phyloP scores from a whole-genome alignment of 2,888 invertebrate species.

The Phyllotreta striolata region DNA sequence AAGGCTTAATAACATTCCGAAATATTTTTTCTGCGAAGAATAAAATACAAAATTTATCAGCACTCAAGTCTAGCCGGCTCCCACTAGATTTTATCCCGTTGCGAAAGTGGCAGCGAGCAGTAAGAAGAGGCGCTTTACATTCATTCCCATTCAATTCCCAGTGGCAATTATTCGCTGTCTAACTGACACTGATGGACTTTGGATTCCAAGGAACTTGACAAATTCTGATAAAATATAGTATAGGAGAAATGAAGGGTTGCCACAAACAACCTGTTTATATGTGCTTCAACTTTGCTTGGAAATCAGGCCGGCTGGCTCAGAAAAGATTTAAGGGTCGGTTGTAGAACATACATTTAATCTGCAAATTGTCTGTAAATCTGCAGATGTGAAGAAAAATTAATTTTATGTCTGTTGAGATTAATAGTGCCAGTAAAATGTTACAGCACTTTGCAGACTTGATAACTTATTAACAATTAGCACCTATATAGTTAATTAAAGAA shows the following conservation, averaged over 20 bases:
- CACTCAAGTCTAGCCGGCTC: conserved; percentile 39
- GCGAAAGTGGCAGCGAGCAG: conserved; percentile 40
- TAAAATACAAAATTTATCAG: conserved; percentile 36
- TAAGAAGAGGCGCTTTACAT: conserved; percentile 26
- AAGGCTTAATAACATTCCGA: not conserved
- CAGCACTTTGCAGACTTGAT: too few species aligned
- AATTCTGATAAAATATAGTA: conserved; percentile 36
- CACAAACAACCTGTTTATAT: conserved; percentile 39
- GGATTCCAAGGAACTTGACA: conserved; percentile 31
- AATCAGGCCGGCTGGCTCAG: not conserved
- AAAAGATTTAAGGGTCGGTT: conserved; percentile 1
- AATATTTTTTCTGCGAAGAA: not conserved
- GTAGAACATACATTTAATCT: too few species aligned
- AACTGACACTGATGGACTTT: conserved; percentile 52
- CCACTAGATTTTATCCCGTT: conserved; percentile 47
- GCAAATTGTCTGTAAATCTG: too few species aligned
- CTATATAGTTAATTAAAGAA: too few species aligned
- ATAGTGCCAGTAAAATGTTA: too few species aligned
- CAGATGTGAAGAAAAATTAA: too few species aligned
- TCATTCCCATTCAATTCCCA: conserved; percentile 49
- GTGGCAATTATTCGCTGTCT: conserved; percentile 52
- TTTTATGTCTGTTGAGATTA: too few species aligned
- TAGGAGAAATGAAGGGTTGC: conserved; percentile 32
- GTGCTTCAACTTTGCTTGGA: conserved; percentile 27
- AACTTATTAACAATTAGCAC: too few species aligned